These are phyloP conservation scores for Rhimphoctona megacephalus DNA, from an alignment of 2,888 invertebrate genomes.

Conservation along the genomic window DNA sequence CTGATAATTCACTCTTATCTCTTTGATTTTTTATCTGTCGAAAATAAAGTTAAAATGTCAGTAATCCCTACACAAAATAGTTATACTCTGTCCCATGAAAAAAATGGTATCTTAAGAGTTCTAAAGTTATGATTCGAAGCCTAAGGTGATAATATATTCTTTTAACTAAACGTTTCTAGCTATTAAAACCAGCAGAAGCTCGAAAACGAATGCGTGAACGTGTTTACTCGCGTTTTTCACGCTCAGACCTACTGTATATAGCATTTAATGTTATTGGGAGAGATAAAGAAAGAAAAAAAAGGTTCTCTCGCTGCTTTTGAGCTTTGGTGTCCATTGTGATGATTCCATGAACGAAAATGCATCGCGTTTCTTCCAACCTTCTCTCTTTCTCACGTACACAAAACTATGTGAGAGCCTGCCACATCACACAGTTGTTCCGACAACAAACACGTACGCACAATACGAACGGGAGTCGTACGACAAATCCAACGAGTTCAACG, in stretches of 20 bases:
- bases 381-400: conserved; percentile 28
- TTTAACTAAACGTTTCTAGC: not conserved
- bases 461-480: conserved; percentile 69
- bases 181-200: conserved; percentile 13
- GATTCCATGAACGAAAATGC: conserved; percentile 45
- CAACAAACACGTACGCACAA: conserved; percentile 39
- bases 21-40: not conserved
- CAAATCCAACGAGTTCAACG: conserved; percentile 68
- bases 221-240: conserved; percentile 42
- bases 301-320: conserved; percentile 44
- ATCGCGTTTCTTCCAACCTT: conserved; percentile 24
- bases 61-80: not conserved
- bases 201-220: conserved; percentile 31
- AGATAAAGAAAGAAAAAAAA: conserved; percentile 16
- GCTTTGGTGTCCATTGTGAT: conserved; percentile 42
- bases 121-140: not conserved
- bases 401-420: conserved; percentile 42
- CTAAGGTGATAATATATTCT: conserved; percentile 16
- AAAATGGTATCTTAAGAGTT: not conserved
- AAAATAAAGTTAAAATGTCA: not conserved
- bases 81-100: not conserved
- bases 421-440: conserved; percentile 46
- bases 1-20: too few species aligned
- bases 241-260: too few species aligned
- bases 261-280: conserved; percentile 41